A percentile compares a stretch with the other conserved stretches of the same genome.
Evolutionary conservation across 1,140 invertebrate genomes (phyloP).

Genomic region (Zaprionus capensis): DNA sequence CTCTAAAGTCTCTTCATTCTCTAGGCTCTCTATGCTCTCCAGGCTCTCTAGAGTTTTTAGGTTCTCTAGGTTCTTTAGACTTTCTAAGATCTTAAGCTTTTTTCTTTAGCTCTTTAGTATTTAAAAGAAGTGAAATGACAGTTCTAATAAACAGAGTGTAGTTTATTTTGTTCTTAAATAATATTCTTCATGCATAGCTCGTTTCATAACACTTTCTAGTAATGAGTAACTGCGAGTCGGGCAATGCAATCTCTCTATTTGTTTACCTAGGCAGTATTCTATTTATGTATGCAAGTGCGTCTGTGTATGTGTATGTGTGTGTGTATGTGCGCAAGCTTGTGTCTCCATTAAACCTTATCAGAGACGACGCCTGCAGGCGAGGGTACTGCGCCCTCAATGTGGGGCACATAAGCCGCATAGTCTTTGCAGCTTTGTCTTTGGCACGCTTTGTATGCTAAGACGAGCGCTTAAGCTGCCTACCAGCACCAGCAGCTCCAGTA

Average conservation of each 20-base stretch:
- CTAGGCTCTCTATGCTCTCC: too few species aligned
- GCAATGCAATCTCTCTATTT: neutral
- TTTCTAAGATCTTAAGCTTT: too few species aligned
- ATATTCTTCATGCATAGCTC: neutral
- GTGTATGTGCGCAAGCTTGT: neutral
- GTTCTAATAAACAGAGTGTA: too few species aligned
- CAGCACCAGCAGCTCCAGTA: neutral
- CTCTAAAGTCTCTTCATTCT: too few species aligned
- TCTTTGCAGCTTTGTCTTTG: slow-evolving; percentile 50
- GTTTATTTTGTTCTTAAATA: too few species aligned
- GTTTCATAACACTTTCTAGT: neutral
- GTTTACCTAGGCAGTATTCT: slow-evolving; percentile 38
- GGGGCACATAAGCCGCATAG: slow-evolving; percentile 49
- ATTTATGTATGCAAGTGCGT: neutral
- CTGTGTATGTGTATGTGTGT: slow-evolving; percentile 14
- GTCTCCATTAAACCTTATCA: slow-evolving; percentile 34
- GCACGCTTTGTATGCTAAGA: slow-evolving; percentile 44
- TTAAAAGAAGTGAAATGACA: too few species aligned
- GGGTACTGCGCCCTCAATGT: slow-evolving; percentile 18
- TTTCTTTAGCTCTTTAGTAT: too few species aligned
- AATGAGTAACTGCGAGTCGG: slow-evolving; percentile 8
- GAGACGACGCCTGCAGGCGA: slow-evolving; percentile 35
- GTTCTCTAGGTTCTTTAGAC: too few species aligned
- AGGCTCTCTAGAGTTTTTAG: too few species aligned
- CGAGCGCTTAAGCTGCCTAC: slow-evolving; percentile 23